These are phyloP conservation scores for Megathymus violae DNA, from an alignment of 1,140 invertebrate genomes.

Conservation along the genomic window DNA sequence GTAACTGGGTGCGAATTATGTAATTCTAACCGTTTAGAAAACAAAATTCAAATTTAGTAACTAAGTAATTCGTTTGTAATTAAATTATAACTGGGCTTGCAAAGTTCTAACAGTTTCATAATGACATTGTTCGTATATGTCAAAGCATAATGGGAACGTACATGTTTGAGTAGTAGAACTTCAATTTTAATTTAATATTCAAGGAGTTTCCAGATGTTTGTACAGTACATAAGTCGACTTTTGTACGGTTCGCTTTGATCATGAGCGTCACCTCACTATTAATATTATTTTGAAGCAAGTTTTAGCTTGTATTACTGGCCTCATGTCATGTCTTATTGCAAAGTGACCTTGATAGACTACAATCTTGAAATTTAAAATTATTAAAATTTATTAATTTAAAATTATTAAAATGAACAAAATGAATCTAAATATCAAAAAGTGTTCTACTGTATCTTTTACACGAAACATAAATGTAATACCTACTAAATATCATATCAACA, in stretches of 20 bases:
- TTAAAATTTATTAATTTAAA: too few species aligned
- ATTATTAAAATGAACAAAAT: too few species aligned
- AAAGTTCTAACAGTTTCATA: constrained; percentile 15
- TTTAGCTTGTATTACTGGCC: too few species aligned
- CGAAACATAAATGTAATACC: too few species aligned
- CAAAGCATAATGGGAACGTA: constrained; percentile 2
- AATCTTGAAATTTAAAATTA: too few species aligned
- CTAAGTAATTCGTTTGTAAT: background rate
- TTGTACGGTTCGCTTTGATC: background rate
- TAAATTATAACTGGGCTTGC: constrained; percentile 4
- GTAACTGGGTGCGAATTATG: background rate
- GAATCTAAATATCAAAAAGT: too few species aligned
- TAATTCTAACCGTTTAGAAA: background rate
- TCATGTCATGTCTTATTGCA: too few species aligned
- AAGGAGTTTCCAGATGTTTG: background rate
- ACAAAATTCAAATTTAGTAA: background rate
- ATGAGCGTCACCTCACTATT: too few species aligned
- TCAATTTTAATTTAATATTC: background rate
- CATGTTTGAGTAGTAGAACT: background rate
- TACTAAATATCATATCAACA: too few species aligned
- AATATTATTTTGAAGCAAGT: too few species aligned
- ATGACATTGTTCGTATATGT: constrained; percentile 13
- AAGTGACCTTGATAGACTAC: too few species aligned
- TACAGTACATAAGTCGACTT: background rate
- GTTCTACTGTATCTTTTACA: too few species aligned